Evolutionary conservation across 2,113 vertebrate species (phyloP).

Genomic region (Bambusicola thoracicus): DNA sequence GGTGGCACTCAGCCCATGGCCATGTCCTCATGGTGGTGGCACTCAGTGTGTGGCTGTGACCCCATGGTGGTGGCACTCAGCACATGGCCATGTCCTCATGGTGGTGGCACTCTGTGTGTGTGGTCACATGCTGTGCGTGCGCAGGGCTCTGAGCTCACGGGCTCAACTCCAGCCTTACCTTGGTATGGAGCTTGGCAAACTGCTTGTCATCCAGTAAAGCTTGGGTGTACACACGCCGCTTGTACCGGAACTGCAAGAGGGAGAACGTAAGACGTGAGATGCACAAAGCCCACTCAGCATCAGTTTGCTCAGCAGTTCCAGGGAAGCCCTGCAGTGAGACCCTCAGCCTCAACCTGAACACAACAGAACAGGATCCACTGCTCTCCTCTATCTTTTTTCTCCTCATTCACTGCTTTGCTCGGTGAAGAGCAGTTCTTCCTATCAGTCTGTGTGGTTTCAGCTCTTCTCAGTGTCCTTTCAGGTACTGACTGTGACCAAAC

Average conservation of each 20-base stretch:
- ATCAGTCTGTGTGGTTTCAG: background rate
- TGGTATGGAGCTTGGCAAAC: slow-evolving; percentile 95
- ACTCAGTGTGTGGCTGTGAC: no score
- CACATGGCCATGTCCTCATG: no score
- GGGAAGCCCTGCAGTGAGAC: background rate
- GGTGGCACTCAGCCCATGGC: no score
- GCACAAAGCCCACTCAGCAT: background rate
- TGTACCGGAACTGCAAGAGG: slow-evolving; percentile 93
- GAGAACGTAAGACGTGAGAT: background rate
- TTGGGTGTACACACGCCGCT: slow-evolving; percentile 94
- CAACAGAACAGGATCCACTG: background rate
- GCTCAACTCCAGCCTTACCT: slow-evolving; percentile 78
- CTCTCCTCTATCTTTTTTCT: background rate
- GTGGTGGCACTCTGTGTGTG: no score
- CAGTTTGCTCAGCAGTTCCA: background rate
- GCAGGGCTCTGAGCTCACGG: no score
- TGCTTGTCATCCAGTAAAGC: slow-evolving; percentile 94
- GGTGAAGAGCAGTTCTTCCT: background rate
- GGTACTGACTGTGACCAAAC: no score
- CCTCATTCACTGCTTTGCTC: background rate
- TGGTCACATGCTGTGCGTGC: no score
- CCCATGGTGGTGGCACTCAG: no score
- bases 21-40: no score
- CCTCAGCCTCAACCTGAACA: background rate
- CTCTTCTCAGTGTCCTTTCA: background rate